Percentiles rank a stretch among this genome's conserved stretches.
These are phyloP conservation scores for Ptilorrhoa leucosticta DNA, from an alignment of 2,113 vertebrate species.

Conservation along the genomic window DNA sequence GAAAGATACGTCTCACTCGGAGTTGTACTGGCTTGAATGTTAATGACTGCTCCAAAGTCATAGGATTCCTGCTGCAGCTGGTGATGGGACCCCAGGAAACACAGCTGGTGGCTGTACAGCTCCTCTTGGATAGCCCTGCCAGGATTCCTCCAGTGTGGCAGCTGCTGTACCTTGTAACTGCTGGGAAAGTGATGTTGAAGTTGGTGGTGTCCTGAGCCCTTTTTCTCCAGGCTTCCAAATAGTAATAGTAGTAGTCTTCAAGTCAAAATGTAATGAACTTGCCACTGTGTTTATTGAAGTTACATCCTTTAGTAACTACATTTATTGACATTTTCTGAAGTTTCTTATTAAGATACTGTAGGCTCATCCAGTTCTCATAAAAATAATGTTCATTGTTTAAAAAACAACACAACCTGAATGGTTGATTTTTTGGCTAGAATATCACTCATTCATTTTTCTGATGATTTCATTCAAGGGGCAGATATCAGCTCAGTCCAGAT, in stretches of 20 bases:
- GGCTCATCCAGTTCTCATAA: background rate
- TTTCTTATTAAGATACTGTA: background rate
- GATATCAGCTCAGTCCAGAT: background rate
- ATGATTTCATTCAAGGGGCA: background rate
- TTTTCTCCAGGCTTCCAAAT: background rate
- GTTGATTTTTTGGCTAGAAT: background rate
- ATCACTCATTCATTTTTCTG: background rate
- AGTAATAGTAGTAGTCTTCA: background rate
- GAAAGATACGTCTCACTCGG: background rate
- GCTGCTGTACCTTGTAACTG: background rate
- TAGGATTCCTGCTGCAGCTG: background rate
- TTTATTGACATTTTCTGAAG: background rate
- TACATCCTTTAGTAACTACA: background rate
- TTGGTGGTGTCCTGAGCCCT: background rate
- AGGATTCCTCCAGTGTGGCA: background rate
- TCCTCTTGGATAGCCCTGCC: background rate
- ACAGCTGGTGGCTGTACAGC: background rate
- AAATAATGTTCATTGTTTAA: background rate
- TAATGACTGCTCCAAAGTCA: background rate
- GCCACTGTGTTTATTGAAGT: background rate
- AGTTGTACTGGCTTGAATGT: background rate
- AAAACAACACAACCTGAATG: background rate
- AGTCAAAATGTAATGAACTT: background rate
- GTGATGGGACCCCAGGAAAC: background rate
- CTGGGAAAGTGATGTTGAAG: background rate